phyloP scores from a whole-genome alignment of 2,888 invertebrate genomes.

The Melanophora roralis region DNA sequence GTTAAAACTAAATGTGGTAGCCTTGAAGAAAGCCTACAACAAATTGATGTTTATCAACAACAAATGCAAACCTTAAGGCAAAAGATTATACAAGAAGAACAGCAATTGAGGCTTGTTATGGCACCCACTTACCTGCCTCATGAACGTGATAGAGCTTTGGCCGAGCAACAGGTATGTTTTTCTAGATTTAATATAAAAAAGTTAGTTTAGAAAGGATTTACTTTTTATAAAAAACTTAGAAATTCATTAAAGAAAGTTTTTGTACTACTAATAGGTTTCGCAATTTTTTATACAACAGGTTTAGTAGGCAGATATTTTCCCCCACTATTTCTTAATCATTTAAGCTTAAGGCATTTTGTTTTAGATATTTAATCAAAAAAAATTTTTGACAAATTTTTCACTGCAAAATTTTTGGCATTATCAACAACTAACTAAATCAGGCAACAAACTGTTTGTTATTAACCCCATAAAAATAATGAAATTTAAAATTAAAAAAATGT shows the following conservation, averaged over 20 bases:
- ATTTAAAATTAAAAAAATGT: background rate
- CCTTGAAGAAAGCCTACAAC: slow-evolving; percentile 86
- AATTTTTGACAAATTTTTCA: slow-evolving; percentile 5
- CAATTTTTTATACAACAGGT: background rate
- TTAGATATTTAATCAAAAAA: background rate
- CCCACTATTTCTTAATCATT: background rate
- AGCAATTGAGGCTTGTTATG: slow-evolving; percentile 88
- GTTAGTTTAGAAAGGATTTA: slow-evolving; percentile 4
- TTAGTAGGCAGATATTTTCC: background rate
- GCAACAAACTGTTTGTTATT: slow-evolving; percentile 7
- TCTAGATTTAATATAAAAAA: slow-evolving; percentile 6
- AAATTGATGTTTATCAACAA: slow-evolving; percentile 91
- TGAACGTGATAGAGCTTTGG: slow-evolving; percentile 87
- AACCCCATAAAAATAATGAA: background rate
- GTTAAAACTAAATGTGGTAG: slow-evolving; percentile 77
- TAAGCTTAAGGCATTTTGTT: slow-evolving; percentile 41
- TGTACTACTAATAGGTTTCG: background rate
- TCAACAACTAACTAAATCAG: slow-evolving; percentile 36
- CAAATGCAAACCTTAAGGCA: slow-evolving; percentile 91
- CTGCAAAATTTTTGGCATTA: background rate
- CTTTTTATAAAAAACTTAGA: background rate
- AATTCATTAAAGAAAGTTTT: slow-evolving; percentile 40
- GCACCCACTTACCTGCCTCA: slow-evolving; percentile 90
- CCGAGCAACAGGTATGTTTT: slow-evolving; percentile 90
- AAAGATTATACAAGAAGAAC: slow-evolving; percentile 91